Conservation (phyloP, 1,140 invertebrate genomes). For the Pissodes strobi region DNA sequence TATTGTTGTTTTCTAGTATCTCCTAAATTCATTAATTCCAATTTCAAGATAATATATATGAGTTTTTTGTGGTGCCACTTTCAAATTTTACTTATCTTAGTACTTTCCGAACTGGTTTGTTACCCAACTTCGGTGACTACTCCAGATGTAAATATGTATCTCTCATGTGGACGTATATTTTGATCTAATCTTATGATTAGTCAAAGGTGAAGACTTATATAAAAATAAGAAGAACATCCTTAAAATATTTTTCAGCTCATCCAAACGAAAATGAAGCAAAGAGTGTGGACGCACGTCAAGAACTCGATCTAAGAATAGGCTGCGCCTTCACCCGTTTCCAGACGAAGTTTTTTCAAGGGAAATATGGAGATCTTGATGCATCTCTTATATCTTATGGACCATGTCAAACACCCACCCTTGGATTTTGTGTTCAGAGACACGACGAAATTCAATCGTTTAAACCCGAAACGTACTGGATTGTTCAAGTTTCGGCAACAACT, state of each 20-base stretch:
- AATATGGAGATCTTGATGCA: slow-evolving; percentile 96
- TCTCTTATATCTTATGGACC: slow-evolving; percentile 98
- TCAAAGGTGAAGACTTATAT: too few species aligned
- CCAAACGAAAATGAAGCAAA: slow-evolving; percentile 98
- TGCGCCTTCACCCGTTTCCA: slow-evolving; percentile 99
- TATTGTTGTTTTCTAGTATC: too few species aligned
- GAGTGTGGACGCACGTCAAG: slow-evolving; percentile 97
- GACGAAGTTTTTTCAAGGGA: slow-evolving; percentile 90
- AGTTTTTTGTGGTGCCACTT: too few species aligned
- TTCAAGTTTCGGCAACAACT: slow-evolving; percentile 74
- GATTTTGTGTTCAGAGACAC: slow-evolving; percentile 98
- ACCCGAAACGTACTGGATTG: slow-evolving; percentile 95
- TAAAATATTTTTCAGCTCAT: slow-evolving; percentile 56
- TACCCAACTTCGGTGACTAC: too few species aligned
- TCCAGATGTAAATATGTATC: too few species aligned
- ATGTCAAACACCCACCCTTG: slow-evolving; percentile 99
- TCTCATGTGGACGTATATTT: not conserved
- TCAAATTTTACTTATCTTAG: too few species aligned
- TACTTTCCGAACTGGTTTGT: too few species aligned
- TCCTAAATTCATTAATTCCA: too few species aligned
- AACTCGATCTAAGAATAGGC: slow-evolving; percentile 96
- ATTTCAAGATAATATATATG: too few species aligned
- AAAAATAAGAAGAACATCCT: too few species aligned
- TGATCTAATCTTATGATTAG: too few species aligned
- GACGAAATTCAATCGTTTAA: slow-evolving; percentile 99